Conservation (phyloP, 2,797 vertebrate genomes). For the Hypotaenidia philippensis region DNA sequence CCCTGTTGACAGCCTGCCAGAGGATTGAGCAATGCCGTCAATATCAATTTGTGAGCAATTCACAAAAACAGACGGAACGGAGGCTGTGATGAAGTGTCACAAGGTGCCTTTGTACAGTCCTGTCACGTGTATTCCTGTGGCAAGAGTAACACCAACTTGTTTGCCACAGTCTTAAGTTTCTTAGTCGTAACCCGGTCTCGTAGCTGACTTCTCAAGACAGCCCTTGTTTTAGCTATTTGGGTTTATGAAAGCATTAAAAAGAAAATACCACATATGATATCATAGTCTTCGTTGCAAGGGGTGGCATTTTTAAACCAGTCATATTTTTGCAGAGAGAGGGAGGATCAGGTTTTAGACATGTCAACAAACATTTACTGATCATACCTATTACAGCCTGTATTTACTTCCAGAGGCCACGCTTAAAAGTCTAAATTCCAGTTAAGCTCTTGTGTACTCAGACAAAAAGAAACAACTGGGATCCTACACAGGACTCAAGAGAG, state of each 20-base stretch:
- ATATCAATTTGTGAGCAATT: background rate
- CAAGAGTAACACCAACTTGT: background rate
- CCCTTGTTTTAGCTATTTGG: background rate
- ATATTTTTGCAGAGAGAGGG: background rate
- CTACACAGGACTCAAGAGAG: background rate
- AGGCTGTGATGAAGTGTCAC: background rate
- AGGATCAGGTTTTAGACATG: background rate
- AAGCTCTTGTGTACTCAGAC: background rate
- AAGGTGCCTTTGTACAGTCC: background rate
- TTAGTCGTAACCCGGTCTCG: background rate
- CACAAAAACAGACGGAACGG: background rate
- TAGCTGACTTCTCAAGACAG: background rate
- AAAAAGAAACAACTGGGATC: background rate
- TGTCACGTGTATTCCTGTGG: background rate
- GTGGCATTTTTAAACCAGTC: background rate
- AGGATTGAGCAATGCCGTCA: background rate
- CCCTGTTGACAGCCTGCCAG: background rate
- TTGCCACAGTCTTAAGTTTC: background rate
- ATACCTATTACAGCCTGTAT: background rate
- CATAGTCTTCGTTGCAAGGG: background rate
- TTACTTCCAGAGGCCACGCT: background rate
- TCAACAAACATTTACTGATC: background rate
- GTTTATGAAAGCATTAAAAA: background rate
- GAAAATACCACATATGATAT: background rate
- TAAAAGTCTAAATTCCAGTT: background rate